These are phyloP conservation scores for Leptodactylus fuscus DNA, from an alignment of 2,113 vertebrate genomes.

Conservation along the genomic window DNA sequence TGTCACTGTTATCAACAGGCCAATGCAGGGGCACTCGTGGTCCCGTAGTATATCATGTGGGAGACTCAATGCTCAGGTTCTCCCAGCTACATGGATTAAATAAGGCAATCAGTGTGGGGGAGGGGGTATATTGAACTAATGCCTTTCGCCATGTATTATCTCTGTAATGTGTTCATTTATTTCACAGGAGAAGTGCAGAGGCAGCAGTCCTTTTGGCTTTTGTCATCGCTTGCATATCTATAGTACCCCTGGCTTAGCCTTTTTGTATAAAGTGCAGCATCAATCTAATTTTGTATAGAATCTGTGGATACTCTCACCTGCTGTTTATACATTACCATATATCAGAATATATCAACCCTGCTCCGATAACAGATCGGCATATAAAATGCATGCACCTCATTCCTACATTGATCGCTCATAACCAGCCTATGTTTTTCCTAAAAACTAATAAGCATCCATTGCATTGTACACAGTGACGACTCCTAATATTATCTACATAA, in stretches of 20 bases:
- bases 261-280: not conserved
- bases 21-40: not conserved
- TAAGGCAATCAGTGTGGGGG: conserved; percentile 11
- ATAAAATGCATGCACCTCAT: not conserved
- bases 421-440: not conserved
- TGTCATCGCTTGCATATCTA: not conserved
- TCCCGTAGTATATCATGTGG: not conserved
- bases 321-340: not conserved
- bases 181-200: not conserved
- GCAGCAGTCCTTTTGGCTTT: not conserved
- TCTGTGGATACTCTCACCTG: not conserved
- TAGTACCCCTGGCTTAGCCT: not conserved
- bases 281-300: not conserved
- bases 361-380: not conserved
- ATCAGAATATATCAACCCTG: not conserved
- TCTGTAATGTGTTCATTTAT: not conserved
- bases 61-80: not conserved
- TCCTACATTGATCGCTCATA: not conserved
- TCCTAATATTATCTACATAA: not conserved
- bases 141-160: not conserved
- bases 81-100: not conserved
- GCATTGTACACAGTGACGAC: conserved; percentile 14
- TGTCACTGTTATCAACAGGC: not conserved
- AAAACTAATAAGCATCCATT: conserved; percentile 17
- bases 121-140: not conserved